A percentile compares a stretch with the other conserved stretches of the same genome.
Evolutionary conservation across 2,797 vertebrate genomes (phyloP).

Genomic region (Mergus octosetaceus): DNA sequence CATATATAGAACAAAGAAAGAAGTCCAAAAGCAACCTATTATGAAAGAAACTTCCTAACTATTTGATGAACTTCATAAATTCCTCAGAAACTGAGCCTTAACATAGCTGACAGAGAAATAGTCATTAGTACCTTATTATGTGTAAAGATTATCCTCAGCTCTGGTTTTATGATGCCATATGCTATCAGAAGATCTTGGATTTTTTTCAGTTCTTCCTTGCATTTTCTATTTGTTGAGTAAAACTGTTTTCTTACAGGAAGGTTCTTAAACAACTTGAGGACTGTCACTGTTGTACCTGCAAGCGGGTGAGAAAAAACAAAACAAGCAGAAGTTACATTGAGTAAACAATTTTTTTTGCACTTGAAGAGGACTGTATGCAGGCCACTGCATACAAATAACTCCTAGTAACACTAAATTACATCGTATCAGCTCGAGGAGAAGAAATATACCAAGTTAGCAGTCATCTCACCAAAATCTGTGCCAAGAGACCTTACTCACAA

Average conservation of each 20-base stretch:
- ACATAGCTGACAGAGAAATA: background rate
- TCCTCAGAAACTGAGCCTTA: background rate
- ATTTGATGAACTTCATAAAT: background rate
- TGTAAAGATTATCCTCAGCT: conserved; percentile 85
- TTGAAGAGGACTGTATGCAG: background rate
- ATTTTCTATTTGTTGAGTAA: conserved; percentile 90
- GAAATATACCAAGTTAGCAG: background rate
- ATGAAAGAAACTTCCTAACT: background rate
- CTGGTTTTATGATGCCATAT: conserved; percentile 90
- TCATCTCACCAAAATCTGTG: background rate
- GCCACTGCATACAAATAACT: background rate
- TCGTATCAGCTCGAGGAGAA: background rate
- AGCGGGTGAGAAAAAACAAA: background rate
- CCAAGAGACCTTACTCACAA: background rate
- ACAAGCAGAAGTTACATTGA: too few species aligned
- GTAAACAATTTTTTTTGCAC: too few species aligned
- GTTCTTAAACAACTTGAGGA: conserved; percentile 90
- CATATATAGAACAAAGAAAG: background rate
- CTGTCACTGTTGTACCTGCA: conserved; percentile 92
- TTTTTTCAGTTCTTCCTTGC: conserved; percentile 94
- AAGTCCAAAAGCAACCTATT: background rate
- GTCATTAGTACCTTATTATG: conserved; percentile 87
- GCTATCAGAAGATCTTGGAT: conserved; percentile 90
- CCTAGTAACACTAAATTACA: background rate
- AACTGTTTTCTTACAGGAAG: conserved; percentile 95